phyloP scores from a whole-genome alignment of 2,888 invertebrate species.

The Troides oblongomaculatus region DNA sequence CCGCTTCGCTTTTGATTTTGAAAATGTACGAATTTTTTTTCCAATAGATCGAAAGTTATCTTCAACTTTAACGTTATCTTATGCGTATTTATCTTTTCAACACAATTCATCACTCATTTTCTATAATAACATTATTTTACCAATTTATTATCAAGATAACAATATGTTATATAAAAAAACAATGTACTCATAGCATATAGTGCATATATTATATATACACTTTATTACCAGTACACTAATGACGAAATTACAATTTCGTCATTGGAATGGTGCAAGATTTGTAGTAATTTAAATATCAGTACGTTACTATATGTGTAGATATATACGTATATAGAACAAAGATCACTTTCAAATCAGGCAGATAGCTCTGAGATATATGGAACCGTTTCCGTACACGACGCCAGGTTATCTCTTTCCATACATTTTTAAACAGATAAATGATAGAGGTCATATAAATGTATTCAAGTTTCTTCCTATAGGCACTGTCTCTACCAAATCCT shows the following conservation, averaged over 20 bases:
- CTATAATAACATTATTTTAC: neutral
- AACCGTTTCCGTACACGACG: constrained; percentile 53
- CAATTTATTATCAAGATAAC: too few species aligned
- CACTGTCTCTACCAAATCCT: constrained; percentile 27
- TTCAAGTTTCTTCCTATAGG: constrained; percentile 33
- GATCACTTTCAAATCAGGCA: constrained; percentile 38
- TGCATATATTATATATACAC: too few species aligned
- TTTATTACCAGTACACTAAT: too few species aligned
- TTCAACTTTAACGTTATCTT: neutral
- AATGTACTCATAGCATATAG: too few species aligned
- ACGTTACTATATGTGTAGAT: too few species aligned
- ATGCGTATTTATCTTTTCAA: neutral
- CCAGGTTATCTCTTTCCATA: constrained; percentile 57
- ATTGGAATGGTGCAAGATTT: too few species aligned
- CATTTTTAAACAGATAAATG: constrained; percentile 58
- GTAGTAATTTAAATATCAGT: too few species aligned
- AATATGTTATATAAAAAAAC: too few species aligned
- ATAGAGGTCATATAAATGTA: constrained; percentile 45
- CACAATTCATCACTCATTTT: neutral
- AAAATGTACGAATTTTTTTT: constrained; percentile 32
- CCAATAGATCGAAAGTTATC: neutral
- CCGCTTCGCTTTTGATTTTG: constrained; percentile 24
- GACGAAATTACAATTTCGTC: too few species aligned
- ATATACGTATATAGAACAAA: neutral
- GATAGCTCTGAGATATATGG: constrained; percentile 61